A percentile compares a stretch with the other conserved stretches of the same genome.
Evolutionary conservation across 2,113 vertebrate genomes (phyloP).

Genomic region (Pontoporia blainvillei): DNA sequence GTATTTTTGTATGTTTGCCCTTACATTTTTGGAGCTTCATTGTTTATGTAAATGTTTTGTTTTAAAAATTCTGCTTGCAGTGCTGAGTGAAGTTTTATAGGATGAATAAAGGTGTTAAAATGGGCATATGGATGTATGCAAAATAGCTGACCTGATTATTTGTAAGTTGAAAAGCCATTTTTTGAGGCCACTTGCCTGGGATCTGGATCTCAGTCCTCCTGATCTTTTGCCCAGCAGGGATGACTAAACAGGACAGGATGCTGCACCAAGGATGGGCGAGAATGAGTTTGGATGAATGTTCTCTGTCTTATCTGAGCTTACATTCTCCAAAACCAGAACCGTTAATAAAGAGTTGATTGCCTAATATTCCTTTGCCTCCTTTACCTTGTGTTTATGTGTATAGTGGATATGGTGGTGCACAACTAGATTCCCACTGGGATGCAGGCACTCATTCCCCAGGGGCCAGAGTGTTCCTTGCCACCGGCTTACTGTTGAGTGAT

Average conservation of each 20-base stretch:
- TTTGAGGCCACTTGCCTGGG: neutral
- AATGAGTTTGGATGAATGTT: neutral
- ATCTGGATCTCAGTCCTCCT: neutral
- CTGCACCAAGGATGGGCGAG: neutral
- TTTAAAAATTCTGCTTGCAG: slow-evolving; percentile 35
- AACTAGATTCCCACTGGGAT: neutral
- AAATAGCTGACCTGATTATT: neutral
- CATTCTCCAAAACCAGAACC: neutral
- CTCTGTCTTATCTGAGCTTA: neutral
- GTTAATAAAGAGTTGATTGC: neutral
- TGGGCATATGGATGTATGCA: neutral
- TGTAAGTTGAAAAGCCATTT: neutral
- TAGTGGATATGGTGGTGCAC: too few relatives aligned
- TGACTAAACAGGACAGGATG: neutral
- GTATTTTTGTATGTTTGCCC: neutral
- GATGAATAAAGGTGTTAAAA: neutral
- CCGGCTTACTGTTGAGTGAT: neutral
- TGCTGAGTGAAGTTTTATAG: neutral
- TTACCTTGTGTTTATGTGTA: neutral
- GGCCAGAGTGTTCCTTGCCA: neutral
- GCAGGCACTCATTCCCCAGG: neutral
- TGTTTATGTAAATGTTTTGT: slow-evolving; percentile 38
- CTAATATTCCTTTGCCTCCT: neutral
- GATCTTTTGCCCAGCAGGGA: neutral
- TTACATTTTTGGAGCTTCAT: neutral